Conservation (phyloP, 2,888 invertebrate species). For the Erebia epiphron region DNA sequence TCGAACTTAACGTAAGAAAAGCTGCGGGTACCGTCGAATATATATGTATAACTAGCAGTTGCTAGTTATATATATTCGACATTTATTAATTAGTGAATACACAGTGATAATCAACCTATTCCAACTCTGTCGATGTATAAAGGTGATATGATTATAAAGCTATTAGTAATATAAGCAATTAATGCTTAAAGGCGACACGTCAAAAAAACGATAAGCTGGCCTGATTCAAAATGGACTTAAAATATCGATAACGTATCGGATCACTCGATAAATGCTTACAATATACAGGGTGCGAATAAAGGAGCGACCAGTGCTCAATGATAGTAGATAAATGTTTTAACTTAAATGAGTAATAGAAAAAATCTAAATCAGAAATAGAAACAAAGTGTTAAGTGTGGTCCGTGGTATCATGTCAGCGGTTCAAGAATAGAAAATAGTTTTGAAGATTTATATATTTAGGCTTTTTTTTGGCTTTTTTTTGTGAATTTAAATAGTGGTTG, state of each 20-base stretch:
- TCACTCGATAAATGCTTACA: conserved; percentile 45
- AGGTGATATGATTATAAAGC: conserved; percentile 17
- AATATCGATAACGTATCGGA: conserved; percentile 50
- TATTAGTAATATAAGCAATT: conserved; percentile 26
- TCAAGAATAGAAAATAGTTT: too few relatives aligned
- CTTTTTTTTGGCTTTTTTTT: too few relatives aligned
- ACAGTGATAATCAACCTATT: not conserved
- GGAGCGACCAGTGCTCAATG: not conserved
- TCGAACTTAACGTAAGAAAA: too few relatives aligned
- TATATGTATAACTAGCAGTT: too few relatives aligned
- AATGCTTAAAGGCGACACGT: conserved; percentile 39
- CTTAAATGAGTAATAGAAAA: too few relatives aligned
- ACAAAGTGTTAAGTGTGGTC: too few relatives aligned
- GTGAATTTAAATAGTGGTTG: too few relatives aligned
- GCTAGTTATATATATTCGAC: not conserved
- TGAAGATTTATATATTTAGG: too few relatives aligned
- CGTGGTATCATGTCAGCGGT: too few relatives aligned
- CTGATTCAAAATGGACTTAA: conserved; percentile 51
- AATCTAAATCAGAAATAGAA: too few relatives aligned
- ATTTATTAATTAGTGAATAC: not conserved
- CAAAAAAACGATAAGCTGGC: conserved; percentile 45
- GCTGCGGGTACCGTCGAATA: too few relatives aligned
- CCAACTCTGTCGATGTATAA: conserved; percentile 17
- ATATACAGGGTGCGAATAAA: conserved; percentile 28
- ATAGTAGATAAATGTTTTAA: not conserved